Conservation (phyloP, 2,888 invertebrate species). For the Caenorhabditis sp. region DNA sequence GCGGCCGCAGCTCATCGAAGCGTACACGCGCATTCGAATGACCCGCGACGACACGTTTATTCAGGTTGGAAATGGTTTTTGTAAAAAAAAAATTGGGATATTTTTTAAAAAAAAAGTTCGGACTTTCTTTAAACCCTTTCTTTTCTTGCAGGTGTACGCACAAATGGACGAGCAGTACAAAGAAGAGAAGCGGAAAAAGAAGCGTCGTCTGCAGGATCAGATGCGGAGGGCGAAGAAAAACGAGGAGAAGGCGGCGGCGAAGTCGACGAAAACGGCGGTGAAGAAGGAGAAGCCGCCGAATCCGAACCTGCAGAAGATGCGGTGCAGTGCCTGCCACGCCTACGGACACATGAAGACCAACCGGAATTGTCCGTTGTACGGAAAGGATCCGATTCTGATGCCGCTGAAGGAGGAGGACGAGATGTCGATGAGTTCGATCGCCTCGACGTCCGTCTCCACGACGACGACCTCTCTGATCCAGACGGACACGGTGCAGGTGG, state of each 20-base stretch:
- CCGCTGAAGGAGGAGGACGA: constrained; percentile 84
- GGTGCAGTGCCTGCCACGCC: constrained; percentile 94
- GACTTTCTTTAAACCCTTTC: no score
- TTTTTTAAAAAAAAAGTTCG: no score
- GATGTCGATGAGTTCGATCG: constrained; percentile 85
- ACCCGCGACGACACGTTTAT: constrained; percentile 87
- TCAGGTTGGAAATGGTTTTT: no score
- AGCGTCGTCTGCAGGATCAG: constrained; percentile 91
- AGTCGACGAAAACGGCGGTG: constrained; percentile 84
- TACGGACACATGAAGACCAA: constrained; percentile 90
- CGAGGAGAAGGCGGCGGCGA: constrained; percentile 74
- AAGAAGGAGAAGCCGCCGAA: constrained; percentile 72
- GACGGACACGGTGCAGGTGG: constrained; percentile 79
- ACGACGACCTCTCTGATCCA: constrained; percentile 81
- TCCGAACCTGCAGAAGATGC: constrained; percentile 72
- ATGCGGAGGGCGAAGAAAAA: constrained; percentile 90
- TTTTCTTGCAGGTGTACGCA: constrained; percentile 87
- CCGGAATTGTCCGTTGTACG: constrained; percentile 95
- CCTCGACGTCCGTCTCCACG: constrained; percentile 81
- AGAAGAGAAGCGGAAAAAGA: constrained; percentile 96
- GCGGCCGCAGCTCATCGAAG: constrained; percentile 94
- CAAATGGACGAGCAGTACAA: constrained; percentile 96
- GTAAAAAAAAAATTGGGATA: no score
- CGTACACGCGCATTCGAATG: constrained; percentile 94
- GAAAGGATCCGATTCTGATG: constrained; percentile 81